These are phyloP conservation scores for Pandemis corylana DNA, from an alignment of 2,888 invertebrate genomes.

Conservation along the genomic window DNA sequence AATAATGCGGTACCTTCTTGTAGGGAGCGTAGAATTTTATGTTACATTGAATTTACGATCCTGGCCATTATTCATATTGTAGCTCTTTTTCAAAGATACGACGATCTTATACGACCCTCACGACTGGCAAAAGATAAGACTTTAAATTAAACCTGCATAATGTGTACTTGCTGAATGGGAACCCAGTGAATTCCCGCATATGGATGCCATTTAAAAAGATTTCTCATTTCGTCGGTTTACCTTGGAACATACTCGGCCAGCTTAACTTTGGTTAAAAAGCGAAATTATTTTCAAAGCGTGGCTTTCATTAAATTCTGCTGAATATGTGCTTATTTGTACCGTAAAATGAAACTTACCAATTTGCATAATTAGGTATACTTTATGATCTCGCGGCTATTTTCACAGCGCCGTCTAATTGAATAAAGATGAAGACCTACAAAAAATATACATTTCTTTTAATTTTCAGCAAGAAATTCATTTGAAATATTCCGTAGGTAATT, in stretches of 20 bases:
- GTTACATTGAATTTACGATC: slow-evolving; percentile 12
- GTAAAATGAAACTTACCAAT: slow-evolving; percentile 23
- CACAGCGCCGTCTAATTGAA: slow-evolving; percentile 18
- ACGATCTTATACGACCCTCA: not conserved
- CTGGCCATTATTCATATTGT: not conserved
- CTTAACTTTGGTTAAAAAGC: slow-evolving; percentile 9
- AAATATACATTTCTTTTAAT: not conserved
- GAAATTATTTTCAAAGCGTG: slow-evolving; percentile 6
- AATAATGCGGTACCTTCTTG: not conserved
- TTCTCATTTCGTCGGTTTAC: slow-evolving; percentile 19
- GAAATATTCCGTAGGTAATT: not conserved
- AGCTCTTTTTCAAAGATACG: not conserved
- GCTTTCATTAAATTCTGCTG: slow-evolving; percentile 21
- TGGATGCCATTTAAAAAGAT: slow-evolving; percentile 1
- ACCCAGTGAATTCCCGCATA: not conserved
- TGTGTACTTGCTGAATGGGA: slow-evolving; percentile 1
- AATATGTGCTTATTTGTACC: slow-evolving; percentile 33
- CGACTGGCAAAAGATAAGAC: slow-evolving; percentile 12
- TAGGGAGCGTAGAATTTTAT: not conserved
- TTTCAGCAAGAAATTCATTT: not conserved
- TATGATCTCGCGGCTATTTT: slow-evolving; percentile 21
- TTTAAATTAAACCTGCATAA: slow-evolving; percentile 22
- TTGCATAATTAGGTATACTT: slow-evolving; percentile 32
- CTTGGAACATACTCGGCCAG: slow-evolving; percentile 5
- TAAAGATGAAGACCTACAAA: slow-evolving; percentile 20